A percentile compares a stretch with the other conserved stretches of the same genome.
Evolutionary conservation across 2,113 vertebrate genomes (phyloP).

Genomic region (Lampris megalopsis): DNA sequence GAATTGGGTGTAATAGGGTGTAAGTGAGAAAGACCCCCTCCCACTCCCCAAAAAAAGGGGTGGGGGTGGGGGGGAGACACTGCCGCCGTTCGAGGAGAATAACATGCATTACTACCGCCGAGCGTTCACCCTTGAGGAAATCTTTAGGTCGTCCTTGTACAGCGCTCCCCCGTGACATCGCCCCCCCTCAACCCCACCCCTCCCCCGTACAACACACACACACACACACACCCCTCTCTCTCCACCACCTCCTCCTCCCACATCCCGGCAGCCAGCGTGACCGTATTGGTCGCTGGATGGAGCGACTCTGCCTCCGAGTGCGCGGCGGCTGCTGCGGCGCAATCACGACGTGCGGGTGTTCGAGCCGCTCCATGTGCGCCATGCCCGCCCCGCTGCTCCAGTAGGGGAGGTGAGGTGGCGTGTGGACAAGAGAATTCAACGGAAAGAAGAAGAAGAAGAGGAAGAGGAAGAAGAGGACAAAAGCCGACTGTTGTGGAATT

Average conservation of each 20-base stretch:
- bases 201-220: conserved; percentile 36
- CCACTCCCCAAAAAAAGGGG: too few species aligned
- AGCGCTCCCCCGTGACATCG: conserved; percentile 42
- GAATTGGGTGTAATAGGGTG: too few species aligned
- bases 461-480: conserved; percentile 3
- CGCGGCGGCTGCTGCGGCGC: conserved; percentile 56
- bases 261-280: conserved; percentile 47
- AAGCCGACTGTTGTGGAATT: conserved; percentile 23
- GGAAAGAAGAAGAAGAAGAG: too few species aligned
- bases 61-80: too few species aligned
- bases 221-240: conserved; percentile 13
- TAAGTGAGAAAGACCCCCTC: too few species aligned
- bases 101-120: conserved; percentile 61
- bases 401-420: too few species aligned
- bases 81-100: conserved; percentile 37
- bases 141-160: conserved; percentile 80
- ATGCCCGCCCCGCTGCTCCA: conserved; percentile 25
- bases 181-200: conserved; percentile 34
- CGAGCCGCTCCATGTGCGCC: conserved; percentile 42
- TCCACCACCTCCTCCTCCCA: conserved; percentile 30
- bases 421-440: too few species aligned
- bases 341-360: neutral
- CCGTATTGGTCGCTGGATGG: conserved; percentile 66
- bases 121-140: conserved; percentile 78
- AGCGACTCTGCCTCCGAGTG: conserved; percentile 54